A percentile compares a stretch with the other conserved stretches of the same genome.
Conservation (phyloP, 2,113 vertebrate species). For the Chascanopsetta lugubris region DNA sequence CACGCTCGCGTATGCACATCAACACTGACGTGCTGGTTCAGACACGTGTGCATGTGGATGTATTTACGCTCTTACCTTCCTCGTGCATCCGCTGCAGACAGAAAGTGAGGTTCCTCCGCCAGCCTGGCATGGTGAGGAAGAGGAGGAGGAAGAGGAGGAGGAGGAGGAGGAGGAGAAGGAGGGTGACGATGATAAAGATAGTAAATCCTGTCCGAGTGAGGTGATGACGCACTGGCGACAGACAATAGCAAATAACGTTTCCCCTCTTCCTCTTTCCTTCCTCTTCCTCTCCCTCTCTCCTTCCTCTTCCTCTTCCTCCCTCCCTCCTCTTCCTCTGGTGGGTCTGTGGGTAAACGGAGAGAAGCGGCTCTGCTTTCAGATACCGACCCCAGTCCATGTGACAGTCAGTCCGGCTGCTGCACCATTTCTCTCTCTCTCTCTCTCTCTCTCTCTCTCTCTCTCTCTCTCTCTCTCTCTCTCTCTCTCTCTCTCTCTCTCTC, state of each 20-base stretch:
- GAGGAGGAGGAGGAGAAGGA: conserved; percentile 34
- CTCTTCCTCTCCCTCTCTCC: neutral
- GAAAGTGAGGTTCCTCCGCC: conserved; percentile 76
- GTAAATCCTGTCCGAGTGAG: conserved; percentile 57
- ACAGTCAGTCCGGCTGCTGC: conserved; percentile 73
- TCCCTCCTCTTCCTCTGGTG: conserved; percentile 4
- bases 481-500: neutral
- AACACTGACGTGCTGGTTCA: neutral
- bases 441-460: conserved; percentile 2
- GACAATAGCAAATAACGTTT: conserved; percentile 14
- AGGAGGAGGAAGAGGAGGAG: conserved; percentile 16
- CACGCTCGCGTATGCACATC: neutral
- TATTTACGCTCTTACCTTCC: conserved; percentile 68
- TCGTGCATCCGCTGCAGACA: conserved; percentile 76
- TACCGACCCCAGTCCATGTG: conserved; percentile 60
- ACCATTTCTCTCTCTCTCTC: conserved; percentile 32
- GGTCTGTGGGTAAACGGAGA: conserved; percentile 17
- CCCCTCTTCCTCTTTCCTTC: conserved; percentile 1
- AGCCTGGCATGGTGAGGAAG: conserved; percentile 70
- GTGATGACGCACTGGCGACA: conserved; percentile 37
- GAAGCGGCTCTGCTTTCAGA: conserved; percentile 50
- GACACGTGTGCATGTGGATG: conserved; percentile 7
- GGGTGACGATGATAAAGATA: conserved; percentile 15
- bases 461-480: conserved; percentile 5
- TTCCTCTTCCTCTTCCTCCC: neutral